Percentiles rank a stretch among this genome's conserved stretches.
phyloP scores from a whole-genome alignment of 2,797 vertebrate species.

The Varecia variegata region DNA sequence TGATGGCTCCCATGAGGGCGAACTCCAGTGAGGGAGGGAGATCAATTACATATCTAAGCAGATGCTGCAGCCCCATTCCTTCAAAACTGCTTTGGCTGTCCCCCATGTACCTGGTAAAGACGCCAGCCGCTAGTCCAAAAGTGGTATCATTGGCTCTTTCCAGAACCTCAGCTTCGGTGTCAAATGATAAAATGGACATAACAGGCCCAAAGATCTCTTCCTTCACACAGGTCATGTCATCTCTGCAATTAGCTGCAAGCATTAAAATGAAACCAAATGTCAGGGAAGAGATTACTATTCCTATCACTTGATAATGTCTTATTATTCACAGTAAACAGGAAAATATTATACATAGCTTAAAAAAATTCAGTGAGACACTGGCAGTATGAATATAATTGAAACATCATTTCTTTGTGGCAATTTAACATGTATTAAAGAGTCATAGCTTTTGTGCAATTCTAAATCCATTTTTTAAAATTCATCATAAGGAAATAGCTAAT shows the following conservation, averaged over 20 bases:
- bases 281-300: not conserved
- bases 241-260: slow-evolving; percentile 91
- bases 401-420: not conserved
- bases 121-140: slow-evolving; percentile 94
- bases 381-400: not conserved
- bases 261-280: not conserved
- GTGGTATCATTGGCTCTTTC: slow-evolving; percentile 92
- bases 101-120: slow-evolving; percentile 93
- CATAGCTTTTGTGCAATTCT: not conserved
- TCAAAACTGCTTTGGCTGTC: not conserved
- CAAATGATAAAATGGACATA: slow-evolving; percentile 95
- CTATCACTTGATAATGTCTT: not conserved
- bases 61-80: accelerated
- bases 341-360: not conserved
- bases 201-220: slow-evolving; percentile 99
- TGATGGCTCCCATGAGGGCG: not conserved
- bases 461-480: not conserved
- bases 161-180: slow-evolving; percentile 94
- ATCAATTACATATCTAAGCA: accelerated
- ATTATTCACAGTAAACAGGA: not conserved
- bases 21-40: not conserved
- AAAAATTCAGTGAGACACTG: no score
- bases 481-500: not conserved
- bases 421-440: accelerated
- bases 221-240: slow-evolving; percentile 96